A percentile compares a stretch with the other conserved stretches of the same genome.
phyloP scores from a whole-genome alignment of 2,113 vertebrate species.

The Suncus etruscus region DNA sequence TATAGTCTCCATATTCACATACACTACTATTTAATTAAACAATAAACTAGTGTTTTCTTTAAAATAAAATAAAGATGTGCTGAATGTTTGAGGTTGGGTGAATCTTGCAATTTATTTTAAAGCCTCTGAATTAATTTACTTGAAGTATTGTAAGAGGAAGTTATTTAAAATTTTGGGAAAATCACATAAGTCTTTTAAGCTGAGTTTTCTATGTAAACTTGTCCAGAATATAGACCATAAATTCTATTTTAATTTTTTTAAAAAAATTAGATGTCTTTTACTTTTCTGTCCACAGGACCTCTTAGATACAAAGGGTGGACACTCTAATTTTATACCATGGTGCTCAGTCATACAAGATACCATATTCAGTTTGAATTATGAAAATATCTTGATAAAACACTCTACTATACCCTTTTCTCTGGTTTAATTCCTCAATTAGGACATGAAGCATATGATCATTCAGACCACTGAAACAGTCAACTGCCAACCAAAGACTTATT shows the following conservation, averaged over 20 bases:
- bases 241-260: not conserved
- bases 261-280: not conserved
- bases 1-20: not conserved
- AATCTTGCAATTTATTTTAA: constrained; percentile 34
- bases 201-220: constrained; percentile 52
- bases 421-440: too few relatives aligned
- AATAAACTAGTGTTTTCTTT: not conserved
- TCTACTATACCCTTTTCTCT: too few relatives aligned
- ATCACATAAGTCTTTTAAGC: constrained; percentile 1
- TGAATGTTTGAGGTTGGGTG: constrained; percentile 49
- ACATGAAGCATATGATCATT: too few relatives aligned
- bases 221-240: not conserved
- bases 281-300: too few relatives aligned
- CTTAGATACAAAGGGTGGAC: too few relatives aligned
- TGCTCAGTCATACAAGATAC: too few relatives aligned
- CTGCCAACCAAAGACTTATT: too few relatives aligned
- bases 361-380: too few relatives aligned
- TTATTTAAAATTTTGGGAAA: constrained; percentile 62
- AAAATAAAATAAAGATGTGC: constrained; percentile 59
- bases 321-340: too few relatives aligned
- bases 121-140: constrained; percentile 24
- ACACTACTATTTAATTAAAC: constrained; percentile 26
- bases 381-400: too few relatives aligned
- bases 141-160: constrained; percentile 45
- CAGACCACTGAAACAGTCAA: too few relatives aligned